Base-by-base conservation (phyloP, 2,888 invertebrate species). In the Lycocerus yunnanus region DNA sequence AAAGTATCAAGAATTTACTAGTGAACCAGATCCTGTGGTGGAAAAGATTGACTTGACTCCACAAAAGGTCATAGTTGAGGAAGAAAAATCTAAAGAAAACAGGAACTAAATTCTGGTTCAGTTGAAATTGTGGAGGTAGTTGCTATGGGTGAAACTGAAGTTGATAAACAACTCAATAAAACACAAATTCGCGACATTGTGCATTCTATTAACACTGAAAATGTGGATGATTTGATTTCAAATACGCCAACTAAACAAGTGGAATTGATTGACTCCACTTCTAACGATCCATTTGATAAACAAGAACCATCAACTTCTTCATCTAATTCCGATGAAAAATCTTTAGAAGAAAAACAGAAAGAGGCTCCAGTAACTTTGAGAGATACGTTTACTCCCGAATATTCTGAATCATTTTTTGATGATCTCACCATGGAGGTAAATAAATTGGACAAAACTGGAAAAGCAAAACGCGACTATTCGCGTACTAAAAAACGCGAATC, bases 391-490 rank as follows among this genome's bases (percentile, higher is more conserved):
- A 82, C 82, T 2, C 79, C 84, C 0, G 84, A 85, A 68, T 85
- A 83, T 77, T 76, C 81, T 0, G 84, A 84, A 59, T 84, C 85
- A 61, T 78, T 86, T 16, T 86, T 85, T 70, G 91, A 91, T 77
- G 91, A 91, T 75, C 88, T 90, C 0, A 89, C 89, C 0, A 91
- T 91, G 86, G 90, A 90, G 85, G 81, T 81, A 18, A 87, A 89
- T 14, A 90, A 91, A 84, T 89, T 90, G 79, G 91, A 91, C 74
- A 91, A 91, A 78, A 89, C 89, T 9, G 91, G 91, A 0, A 91
- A 90, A 82, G 90, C 89, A 78, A 91, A 89, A 80, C 86, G 90
- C 15, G 92, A 92, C 81, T 92, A 92, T 80, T 91, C 92, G 0
- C 86, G 92, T 10, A 87, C 85, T 15, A 88, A 88, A 76, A 75